phyloP scores from a whole-genome alignment of 1,140 invertebrate genomes.

The Drosophila azteca region DNA sequence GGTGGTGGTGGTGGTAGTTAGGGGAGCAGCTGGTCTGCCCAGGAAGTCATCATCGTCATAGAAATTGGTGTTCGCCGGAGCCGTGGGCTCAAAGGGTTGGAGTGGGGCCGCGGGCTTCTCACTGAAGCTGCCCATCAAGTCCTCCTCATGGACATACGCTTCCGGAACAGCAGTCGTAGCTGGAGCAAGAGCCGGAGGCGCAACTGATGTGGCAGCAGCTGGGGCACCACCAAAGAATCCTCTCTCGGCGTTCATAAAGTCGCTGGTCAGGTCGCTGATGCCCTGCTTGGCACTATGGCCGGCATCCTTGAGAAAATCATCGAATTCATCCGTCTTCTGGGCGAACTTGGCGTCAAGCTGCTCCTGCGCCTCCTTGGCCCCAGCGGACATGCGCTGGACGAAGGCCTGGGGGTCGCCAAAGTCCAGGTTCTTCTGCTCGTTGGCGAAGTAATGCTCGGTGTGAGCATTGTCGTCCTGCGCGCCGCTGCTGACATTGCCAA shows the following conservation, averaged over 20 bases:
- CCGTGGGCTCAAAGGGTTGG: constrained; percentile 51
- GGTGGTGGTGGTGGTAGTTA: constrained; percentile 15
- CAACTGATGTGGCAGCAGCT: constrained; percentile 18
- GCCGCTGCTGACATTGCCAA: constrained; percentile 55
- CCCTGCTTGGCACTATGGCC: constrained; percentile 54
- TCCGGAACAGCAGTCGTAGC: constrained; percentile 5
- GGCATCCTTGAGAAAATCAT: constrained; percentile 60
- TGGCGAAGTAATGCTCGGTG: constrained; percentile 76
- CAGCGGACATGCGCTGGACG: constrained; percentile 75
- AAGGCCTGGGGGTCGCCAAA: constrained; percentile 73
- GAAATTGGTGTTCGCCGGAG: constrained; percentile 45
- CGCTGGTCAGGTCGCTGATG: constrained; percentile 57
- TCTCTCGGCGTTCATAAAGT: constrained; percentile 79
- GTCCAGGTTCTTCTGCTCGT: constrained; percentile 74
- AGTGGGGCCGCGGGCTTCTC: constrained; percentile 46
- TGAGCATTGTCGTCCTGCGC: constrained; percentile 79
- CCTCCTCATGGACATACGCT: constrained; percentile 30
- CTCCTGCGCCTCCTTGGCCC: constrained; percentile 73
- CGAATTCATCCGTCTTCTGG: constrained; percentile 62
- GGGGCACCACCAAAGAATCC: constrained; percentile 42
- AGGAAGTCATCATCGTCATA: constrained; percentile 56
- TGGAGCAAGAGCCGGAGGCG: constrained; percentile 5
- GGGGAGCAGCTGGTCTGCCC: constrained; percentile 38
- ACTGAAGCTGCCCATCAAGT: constrained; percentile 61
- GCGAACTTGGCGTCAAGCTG: constrained; percentile 74